Evolutionary conservation across 1,140 invertebrate species (phyloP).

Genomic region (Achroia grisella): DNA sequence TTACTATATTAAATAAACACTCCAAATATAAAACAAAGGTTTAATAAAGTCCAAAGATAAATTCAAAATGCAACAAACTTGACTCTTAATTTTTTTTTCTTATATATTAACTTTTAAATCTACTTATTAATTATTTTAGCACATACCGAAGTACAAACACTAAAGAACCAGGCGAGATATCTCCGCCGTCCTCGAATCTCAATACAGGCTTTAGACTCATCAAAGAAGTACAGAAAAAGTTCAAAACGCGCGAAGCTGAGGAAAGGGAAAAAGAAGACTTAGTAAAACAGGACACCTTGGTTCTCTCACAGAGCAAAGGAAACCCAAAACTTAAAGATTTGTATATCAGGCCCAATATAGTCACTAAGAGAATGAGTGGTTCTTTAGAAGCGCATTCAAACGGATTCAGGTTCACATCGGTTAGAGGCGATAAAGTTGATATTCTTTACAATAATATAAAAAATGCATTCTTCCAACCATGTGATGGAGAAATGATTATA

Average conservation of each 20-base stretch:
- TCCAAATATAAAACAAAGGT: too few relatives aligned
- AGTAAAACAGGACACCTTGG: constrained; percentile 98
- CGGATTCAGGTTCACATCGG: constrained; percentile 98
- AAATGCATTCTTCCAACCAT: constrained; percentile 99
- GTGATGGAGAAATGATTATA: constrained; percentile 99
- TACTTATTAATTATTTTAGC: too few relatives aligned
- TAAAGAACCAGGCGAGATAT: constrained; percentile 97
- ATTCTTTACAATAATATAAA: constrained; percentile 99
- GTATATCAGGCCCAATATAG: constrained; percentile 98
- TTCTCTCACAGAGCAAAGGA: constrained; percentile 95
- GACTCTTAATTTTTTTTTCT: too few relatives aligned
- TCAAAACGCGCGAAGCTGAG: constrained; percentile 98
- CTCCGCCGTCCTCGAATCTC: constrained; percentile 95
- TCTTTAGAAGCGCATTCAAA: constrained; percentile 96
- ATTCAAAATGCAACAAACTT: too few relatives aligned
- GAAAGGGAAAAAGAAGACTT: constrained; percentile 98
- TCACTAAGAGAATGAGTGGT: constrained; percentile 97
- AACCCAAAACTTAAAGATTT: constrained; percentile 99
- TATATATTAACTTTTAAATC: too few relatives aligned
- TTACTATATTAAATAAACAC: too few relatives aligned
- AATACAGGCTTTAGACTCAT: constrained; percentile 98
- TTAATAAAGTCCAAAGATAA: too few relatives aligned
- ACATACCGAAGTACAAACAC: constrained; percentile 98
- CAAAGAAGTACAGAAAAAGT: constrained; percentile 99
- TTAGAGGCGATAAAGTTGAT: constrained; percentile 99